Base-by-base conservation (phyloP, 1,140 invertebrate genomes). In the Drosophila ficusphila region DNA sequence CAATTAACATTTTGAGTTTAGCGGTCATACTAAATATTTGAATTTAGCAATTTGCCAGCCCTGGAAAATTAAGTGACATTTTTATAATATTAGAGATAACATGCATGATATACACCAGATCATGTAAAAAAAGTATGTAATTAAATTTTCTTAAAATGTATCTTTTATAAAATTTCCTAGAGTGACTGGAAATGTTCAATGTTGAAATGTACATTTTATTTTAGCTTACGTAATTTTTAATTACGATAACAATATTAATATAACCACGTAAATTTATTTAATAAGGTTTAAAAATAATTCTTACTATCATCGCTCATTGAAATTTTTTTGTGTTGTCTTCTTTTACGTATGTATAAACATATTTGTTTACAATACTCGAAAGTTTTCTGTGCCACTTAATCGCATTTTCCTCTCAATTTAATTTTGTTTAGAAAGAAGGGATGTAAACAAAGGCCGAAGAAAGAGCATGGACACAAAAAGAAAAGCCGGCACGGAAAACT, bases 381-480 rank as follows among this genome's bases (percentile, higher is more conserved):
- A 14, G 19, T n/a, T 19, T 16, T 23, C 46, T 2, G 8, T 14
- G 34, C 34, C 6, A 36, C 34, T 9, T 7, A 0, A 7, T 16
- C 47, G 52, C 18, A 8, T 23, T 69, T 42, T 44, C 31, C 33
- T 58, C 44, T 9, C 12, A 6, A 12, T 2, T 23, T 9, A 14
- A 2, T 39, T 51, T 60, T 85, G 76, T 85, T 86, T 85, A 85
- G 79, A 85, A 85, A 23, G 18, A 1, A 18, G 51, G 58, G 79
- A 85, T 86, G 61, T 81, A 85, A 85, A 85, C 74, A 85, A 41
- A 54, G 18, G 18, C 18, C 0, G 31, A 25, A 23, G 47, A 31
- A 58, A 73, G 56, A 18, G 21, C 6, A 12, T 56, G 58, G 51
- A 47, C 48, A 12, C 8, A 14, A 25, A 14, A 38, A 58, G 46